A percentile compares a stretch with the other conserved stretches of the same genome.
phyloP scores from a whole-genome alignment of 2,113 vertebrate species.

The Gobio gobio region DNA sequence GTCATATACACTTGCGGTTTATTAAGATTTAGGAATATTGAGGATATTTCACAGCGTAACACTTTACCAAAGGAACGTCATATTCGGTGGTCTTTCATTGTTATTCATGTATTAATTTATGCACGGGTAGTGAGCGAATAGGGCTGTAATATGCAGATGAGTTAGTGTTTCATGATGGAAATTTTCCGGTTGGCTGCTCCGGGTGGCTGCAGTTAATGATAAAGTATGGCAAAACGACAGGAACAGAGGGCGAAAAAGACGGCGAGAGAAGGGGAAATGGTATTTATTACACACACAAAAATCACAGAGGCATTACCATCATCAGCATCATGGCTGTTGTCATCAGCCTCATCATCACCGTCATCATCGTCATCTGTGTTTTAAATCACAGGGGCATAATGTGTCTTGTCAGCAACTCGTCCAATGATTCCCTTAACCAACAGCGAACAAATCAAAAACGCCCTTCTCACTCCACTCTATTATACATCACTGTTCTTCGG shows the following conservation, averaged over 20 bases:
- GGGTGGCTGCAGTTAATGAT: slow-evolving; percentile 44
- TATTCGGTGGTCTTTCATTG: slow-evolving; percentile 36
- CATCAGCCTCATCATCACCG: not conserved
- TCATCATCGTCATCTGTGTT: slow-evolving; percentile 2
- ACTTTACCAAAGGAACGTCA: not conserved
- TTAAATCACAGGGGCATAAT: slow-evolving; percentile 38
- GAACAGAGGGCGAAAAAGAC: slow-evolving; percentile 17
- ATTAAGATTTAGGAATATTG: not conserved
- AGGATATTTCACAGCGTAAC: not conserved
- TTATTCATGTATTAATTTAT: slow-evolving; percentile 62
- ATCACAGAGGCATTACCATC: not conserved
- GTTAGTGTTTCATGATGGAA: slow-evolving; percentile 50
- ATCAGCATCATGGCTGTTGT: not conserved
- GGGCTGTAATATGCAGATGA: slow-evolving; percentile 56
- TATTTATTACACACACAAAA: slow-evolving; percentile 2
- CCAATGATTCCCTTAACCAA: not conserved
- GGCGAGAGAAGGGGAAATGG: not conserved
- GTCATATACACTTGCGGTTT: not conserved
- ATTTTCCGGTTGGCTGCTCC: slow-evolving; percentile 49
- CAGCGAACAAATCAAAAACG: not conserved
- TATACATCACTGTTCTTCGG: slow-evolving; percentile 1
- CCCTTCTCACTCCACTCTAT: not conserved
- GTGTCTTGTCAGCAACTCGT: slow-evolving; percentile 27
- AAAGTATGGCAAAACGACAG: slow-evolving; percentile 36
- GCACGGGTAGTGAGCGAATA: slow-evolving; percentile 40